Evolutionary conservation across 2,797 vertebrate genomes (phyloP), one percentile per base, ranked within the genome.

Genomic region (Alca torda): DNA sequence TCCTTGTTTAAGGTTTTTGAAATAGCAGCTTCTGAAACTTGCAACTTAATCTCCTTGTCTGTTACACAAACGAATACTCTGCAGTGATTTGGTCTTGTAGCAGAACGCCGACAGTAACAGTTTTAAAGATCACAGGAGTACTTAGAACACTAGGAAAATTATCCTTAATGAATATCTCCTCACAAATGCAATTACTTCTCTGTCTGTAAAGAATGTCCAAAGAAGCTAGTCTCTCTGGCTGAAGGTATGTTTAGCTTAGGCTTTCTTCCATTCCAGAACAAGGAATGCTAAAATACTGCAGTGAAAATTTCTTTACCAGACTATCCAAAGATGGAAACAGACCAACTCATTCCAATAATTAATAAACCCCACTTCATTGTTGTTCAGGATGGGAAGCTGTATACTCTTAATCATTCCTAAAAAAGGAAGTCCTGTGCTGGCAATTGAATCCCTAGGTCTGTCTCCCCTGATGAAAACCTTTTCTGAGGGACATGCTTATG

Each of bases 351-450:
- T 31, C 3, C 35, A 63, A 2, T 43, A 26, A 24, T 48, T 68
- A 67, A 70, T 61, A 82, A 82, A 72, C 8, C 12, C 26, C 12
- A 13, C 5, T 69, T 57, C 33, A 16, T 51, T 85, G 56, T 24
- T 0, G 0, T 92, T 85, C 46, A 46, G 0, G 3, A 20, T 77
- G 33, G 59, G 30, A 78, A 68, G 7, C 50, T 2, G 2, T 59
- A 45, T 11, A 50, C 16, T 69, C 5, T 25, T 65, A 31, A 46
- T 46, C 5, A 16, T 26, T 86, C 39, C 39, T 67, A 48, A 24
- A 30, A 67, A 77, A 59, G 37, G 16, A 90, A 56, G 39, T 84
- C 19, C 10, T 59, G 1, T 72, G 14, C 15, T 72, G 11, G 4
- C n/a, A 74, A 9, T 33, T 26, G 60, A 43, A 11, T 81, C 18